Evolutionary conservation across 2,888 invertebrate genomes (phyloP), one percentile per base, ranked within the genome.

Genomic region (Salpingus planirostris): DNA sequence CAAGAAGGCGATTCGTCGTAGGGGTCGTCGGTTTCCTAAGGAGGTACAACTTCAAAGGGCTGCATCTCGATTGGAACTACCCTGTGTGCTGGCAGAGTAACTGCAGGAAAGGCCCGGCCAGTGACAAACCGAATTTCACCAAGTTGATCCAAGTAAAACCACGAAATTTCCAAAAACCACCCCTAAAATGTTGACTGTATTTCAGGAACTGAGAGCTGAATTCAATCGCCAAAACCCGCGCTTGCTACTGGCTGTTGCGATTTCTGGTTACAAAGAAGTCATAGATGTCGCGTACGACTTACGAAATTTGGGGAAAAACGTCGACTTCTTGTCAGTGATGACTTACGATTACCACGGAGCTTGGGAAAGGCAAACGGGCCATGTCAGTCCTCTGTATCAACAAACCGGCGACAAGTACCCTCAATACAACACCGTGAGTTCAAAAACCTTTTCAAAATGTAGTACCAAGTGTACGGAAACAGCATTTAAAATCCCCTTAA

Each of bases 21-120:
- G 76, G 78, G 32, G 69, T 77, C 1, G 71, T 85, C 1, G 71
- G 75, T 11, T 90, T 87, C 58, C 60, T 92, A 18, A 70, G 74
- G 10, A 73, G 73, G 42, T 73, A 89, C 54, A 78, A 80, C 23
- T 93, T 95, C 57, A 76, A 80, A 42, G 95, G 95, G 3, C 65
- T 95, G 1, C 91, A 92, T 51, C 59, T 95, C 13, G 93, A 93
- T 52, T 95, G 93, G 93, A 90, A 91, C 56, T 93, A 93, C 58
- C 93, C 93, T 0, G 83, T 82, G 38, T 91, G 90, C 52, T 90
- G 90, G 89, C 90, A 91, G 57, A 88, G 88, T 46, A 81, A 89
- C 57, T 91, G 90, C 57, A 76, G 78, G 24, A 81, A 80, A 49
- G 90, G 90, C 0, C 81, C 86, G 0, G 71, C 71, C 0, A 76